A percentile compares a stretch with the other conserved stretches of the same genome.
These are phyloP conservation scores for Pterois miles DNA, from an alignment of 2,797 vertebrate species.

Conservation along the genomic window DNA sequence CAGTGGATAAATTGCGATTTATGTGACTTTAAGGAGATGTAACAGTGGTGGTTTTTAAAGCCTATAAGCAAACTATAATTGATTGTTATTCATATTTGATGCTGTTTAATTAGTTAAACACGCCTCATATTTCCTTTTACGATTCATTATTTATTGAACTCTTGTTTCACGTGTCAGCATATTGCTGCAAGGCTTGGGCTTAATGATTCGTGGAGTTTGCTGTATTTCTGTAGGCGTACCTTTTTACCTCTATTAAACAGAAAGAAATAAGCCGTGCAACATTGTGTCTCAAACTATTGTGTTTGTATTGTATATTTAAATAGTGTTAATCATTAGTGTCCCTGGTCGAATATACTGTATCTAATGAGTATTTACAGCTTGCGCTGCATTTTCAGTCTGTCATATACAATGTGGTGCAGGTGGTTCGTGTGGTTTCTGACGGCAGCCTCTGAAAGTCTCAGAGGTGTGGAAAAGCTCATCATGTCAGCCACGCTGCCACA, in stretches of 20 bases:
- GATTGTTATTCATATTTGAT: constrained; percentile 81
- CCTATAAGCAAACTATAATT: constrained; percentile 60
- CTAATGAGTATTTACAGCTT: constrained; percentile 16
- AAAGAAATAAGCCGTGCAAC: neutral
- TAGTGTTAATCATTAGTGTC: constrained; percentile 7
- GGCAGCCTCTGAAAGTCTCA: constrained; percentile 50
- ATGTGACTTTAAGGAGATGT: constrained; percentile 18
- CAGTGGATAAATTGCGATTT: neutral
- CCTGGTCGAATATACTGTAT: neutral
- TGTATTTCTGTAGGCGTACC: constrained; percentile 2
- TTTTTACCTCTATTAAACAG: constrained; percentile 11
- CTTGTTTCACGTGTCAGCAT: constrained; percentile 59
- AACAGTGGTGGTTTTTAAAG: constrained; percentile 46
- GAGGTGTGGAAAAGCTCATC: constrained; percentile 59
- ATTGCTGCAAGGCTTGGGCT: constrained; percentile 19
- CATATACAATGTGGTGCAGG: constrained; percentile 17
- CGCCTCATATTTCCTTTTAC: constrained; percentile 64
- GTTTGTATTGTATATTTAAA: neutral
- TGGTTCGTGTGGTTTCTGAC: constrained; percentile 51
- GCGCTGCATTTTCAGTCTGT: neutral
- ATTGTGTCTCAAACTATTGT: neutral
- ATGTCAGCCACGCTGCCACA: constrained; percentile 39
- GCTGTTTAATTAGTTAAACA: constrained; percentile 79
- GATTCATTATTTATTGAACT: constrained; percentile 75
- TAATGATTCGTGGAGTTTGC: constrained; percentile 37